Conservation (phyloP, 2,888 invertebrate species). For the Poecilus cupreus region DNA sequence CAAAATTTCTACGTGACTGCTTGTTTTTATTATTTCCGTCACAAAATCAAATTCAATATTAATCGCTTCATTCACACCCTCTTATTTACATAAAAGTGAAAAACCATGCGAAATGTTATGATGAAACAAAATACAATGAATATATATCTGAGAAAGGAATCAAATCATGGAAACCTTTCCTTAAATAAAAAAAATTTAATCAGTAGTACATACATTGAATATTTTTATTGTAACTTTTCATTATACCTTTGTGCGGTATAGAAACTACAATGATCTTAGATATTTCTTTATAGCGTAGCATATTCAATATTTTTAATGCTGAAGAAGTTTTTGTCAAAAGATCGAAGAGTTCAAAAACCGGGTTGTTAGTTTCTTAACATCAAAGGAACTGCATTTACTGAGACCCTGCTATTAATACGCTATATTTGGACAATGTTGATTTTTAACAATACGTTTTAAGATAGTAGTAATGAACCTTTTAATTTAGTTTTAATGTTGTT, state of each 20-base stretch:
- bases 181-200: neutral
- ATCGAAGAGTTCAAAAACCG: conserved; percentile 12
- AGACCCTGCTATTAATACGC: neutral
- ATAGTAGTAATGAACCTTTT: conserved; percentile 1
- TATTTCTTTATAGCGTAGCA: neutral
- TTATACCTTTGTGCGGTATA: neutral
- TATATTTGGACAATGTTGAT: conserved; percentile 11
- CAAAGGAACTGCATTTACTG: conserved; percentile 15
- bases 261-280: neutral
- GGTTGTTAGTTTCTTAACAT: conserved; percentile 15
- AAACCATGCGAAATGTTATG: too few relatives aligned
- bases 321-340: conserved; percentile 8
- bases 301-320: conserved; percentile 28
- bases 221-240: neutral
- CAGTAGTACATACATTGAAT: neutral
- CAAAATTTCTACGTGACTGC: too few relatives aligned
- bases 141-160: too few relatives aligned
- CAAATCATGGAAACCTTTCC: too few relatives aligned
- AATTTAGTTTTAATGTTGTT: conserved; percentile 18
- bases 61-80: too few relatives aligned
- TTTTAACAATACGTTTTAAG: neutral
- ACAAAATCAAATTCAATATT: too few relatives aligned
- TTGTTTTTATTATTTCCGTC: too few relatives aligned
- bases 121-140: too few relatives aligned
- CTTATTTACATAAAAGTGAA: too few relatives aligned